These are phyloP conservation scores for Lipophrys pholis DNA, from an alignment of 2,113 vertebrate genomes.

Conservation along the genomic window DNA sequence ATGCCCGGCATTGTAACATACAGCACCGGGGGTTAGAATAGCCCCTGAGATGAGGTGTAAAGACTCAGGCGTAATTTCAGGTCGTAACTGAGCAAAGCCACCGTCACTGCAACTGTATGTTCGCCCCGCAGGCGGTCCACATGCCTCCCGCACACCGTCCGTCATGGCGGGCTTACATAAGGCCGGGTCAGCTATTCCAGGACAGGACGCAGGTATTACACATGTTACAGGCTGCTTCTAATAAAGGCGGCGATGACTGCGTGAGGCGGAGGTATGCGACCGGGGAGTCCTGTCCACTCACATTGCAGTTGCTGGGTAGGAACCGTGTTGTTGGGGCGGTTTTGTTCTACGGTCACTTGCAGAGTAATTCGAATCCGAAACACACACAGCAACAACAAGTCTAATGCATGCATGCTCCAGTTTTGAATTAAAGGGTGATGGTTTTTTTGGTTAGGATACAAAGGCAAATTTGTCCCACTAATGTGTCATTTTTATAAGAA, in stretches of 20 bases:
- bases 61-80: neutral
- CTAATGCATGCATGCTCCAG: no score
- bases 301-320: constrained; percentile 44
- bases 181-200: constrained; percentile 39
- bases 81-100: neutral
- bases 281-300: constrained; percentile 16
- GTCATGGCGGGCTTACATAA: constrained; percentile 42
- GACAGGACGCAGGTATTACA: constrained; percentile 32
- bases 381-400: no score
- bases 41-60: neutral
- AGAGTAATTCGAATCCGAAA: neutral
- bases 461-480: neutral
- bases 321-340: neutral
- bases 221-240: constrained; percentile 38
- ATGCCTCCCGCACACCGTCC: constrained; percentile 14
- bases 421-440: no score
- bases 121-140: neutral
- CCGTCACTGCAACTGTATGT: neutral
- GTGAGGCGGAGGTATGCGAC: constrained; percentile 29
- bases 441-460: no score
- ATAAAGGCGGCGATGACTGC: constrained; percentile 12
- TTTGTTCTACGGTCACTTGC: neutral
- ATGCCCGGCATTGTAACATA: neutral
- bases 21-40: neutral
- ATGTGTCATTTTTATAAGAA: neutral